Base-by-base conservation (phyloP, 2,888 invertebrate species). In the Machimus rusticus region DNA sequence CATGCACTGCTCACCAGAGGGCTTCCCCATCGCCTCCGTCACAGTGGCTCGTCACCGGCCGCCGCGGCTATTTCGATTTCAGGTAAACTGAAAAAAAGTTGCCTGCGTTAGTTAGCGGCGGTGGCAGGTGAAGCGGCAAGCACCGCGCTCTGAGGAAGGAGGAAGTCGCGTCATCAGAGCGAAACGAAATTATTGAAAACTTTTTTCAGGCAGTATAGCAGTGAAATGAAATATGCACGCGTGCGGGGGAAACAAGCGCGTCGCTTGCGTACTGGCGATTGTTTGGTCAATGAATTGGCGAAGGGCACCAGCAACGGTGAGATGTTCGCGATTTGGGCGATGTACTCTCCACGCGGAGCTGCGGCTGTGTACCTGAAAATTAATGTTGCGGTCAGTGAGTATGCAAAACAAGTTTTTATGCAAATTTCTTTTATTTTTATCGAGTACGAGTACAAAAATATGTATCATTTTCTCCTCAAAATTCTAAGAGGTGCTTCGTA, bases 401-500 rank as follows among this genome's bases (percentile, higher is more conserved):
- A 86, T 28, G 51, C 34, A 82, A 66, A 74, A n/a, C 39, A 23
- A 23, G 46, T 84, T 57, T 34, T 66, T 84, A 66, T 66, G 82
- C 23, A 46, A 66, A 84, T 84, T 66, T 84, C 12, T 46, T 82
- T 82, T 43, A 39, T 86, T 51, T 51, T 66, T 86, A 39, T 46
- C 46, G 37, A n/a, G 74, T 84, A 84, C 46, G 37, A n/a, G 74
- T 84, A 84, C 39, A 84, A 74, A 84, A 84, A n/a, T 76, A 37
- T 39, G 43, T 39, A 34, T 12, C 23, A 12, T 66, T 0, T 23
- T 31, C 19, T 82, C 74, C 28, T 94, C 93, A 95, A 93, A 96
- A 96, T 90, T 96, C 96, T 90, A 96, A 93, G 90, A 94, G 93
- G 91, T 94, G 94, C 91, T 94, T 95, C 90, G 93, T 94, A 89